Evolutionary conservation across 1,140 invertebrate genomes (phyloP).

Genomic region (Microplitis mediator): DNA sequence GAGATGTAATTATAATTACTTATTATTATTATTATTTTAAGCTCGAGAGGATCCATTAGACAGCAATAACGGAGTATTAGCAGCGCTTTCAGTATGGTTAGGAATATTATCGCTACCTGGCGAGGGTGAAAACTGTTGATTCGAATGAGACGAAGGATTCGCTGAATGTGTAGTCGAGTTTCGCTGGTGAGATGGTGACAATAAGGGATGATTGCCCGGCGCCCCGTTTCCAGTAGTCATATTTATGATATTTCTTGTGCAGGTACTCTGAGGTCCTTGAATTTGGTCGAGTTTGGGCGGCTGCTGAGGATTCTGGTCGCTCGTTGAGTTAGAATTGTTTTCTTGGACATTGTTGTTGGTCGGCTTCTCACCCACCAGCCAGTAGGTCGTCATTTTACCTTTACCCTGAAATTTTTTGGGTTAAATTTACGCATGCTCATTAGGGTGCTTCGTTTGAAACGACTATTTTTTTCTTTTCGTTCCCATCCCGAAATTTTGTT

Average conservation of each 20-base stretch:
- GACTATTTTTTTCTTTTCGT: too few species aligned
- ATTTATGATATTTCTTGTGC: slow-evolving; percentile 35
- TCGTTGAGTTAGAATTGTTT: slow-evolving; percentile 16
- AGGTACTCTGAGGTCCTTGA: slow-evolving; percentile 25
- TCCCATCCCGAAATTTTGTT: too few species aligned
- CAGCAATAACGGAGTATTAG: slow-evolving; percentile 53
- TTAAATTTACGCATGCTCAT: neutral
- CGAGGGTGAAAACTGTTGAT: slow-evolving; percentile 17
- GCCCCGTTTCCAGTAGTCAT: slow-evolving; percentile 48
- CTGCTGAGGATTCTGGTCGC: slow-evolving; percentile 28
- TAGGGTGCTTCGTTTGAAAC: too few species aligned
- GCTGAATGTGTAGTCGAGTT: neutral
- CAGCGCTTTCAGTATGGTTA: slow-evolving; percentile 51
- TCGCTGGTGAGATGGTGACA: slow-evolving; percentile 32
- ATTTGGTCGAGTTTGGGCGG: slow-evolving; percentile 14
- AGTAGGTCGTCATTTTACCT: slow-evolving; percentile 87
- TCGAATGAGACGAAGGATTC: slow-evolving; percentile 34
- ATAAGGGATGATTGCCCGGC: slow-evolving; percentile 22
- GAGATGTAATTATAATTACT: too few species aligned
- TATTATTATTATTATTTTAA: slow-evolving; percentile 28
- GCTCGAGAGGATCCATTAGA: slow-evolving; percentile 47
- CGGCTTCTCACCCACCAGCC: slow-evolving; percentile 77
- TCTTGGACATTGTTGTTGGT: slow-evolving; percentile 37
- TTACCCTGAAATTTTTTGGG: slow-evolving; percentile 71
- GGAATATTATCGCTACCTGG: slow-evolving; percentile 43